Base-by-base conservation (phyloP, 2,113 vertebrate species). In the Turdus rufiventris region DNA sequence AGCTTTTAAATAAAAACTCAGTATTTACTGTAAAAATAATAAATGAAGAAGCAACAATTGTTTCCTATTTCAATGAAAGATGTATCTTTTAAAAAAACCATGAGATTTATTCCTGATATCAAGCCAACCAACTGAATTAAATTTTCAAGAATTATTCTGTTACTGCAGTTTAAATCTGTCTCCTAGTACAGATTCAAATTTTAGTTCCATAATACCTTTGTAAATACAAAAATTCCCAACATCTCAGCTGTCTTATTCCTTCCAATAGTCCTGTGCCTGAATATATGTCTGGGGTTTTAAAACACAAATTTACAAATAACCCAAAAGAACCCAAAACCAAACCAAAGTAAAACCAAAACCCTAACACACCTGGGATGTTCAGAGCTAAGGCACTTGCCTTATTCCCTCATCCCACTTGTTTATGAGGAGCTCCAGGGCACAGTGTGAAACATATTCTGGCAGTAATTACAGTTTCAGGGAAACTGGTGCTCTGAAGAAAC, bases 381-480 rank as follows among this genome's bases (percentile, higher is more conserved):
- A 93, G 78, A 92, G 40, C 77, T 77, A 63, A 81, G 50, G 56
- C 24, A 31, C 45, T 70, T 85, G 40, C 53, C 62, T 91, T 92
- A 50, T 50, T 76, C 71, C 71, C 63, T 50, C 63, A 62, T 33
- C 25, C 79, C 57, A 60, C 18, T 57, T 77, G 78, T 84, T 96
- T 95, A 90, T 45, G 79, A 95, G 79, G 56, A 57, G 66, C 91
- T 93, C 48, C 51, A 93, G 89, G 65, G 95, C 53, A 95, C 54
- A 66, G 71, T 14, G 36, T 62, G 87, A 94, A 95, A 81, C 63
- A 28, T 74, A 75, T 88, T 96, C 89, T 93, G 91, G 80, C 91
- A 97, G 89, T 58, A 54, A 60, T 63, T 66, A 74, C 70, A 94
- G 66, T 9, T 53, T 53, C 53, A 94, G 58, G 48, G 47, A 78